Base-by-base conservation (phyloP, 2,797 vertebrate genomes). In the Dallia pectoralis region DNA sequence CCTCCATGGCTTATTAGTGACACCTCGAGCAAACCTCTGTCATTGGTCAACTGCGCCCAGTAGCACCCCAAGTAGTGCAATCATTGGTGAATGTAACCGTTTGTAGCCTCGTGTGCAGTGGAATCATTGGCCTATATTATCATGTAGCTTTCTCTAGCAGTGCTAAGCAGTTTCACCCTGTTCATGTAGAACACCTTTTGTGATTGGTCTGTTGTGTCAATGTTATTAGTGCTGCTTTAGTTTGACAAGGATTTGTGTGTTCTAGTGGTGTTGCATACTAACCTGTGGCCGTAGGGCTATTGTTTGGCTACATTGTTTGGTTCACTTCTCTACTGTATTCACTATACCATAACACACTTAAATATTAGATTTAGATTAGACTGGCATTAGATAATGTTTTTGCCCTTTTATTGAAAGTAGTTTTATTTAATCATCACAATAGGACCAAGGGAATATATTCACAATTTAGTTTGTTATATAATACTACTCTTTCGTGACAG, bases 181-280 rank as follows among this genome's bases (percentile, higher is more conserved):
- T 69, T 29, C 18, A 33, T 47, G n/a, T 79, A 76, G 79, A 70
- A 65, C 70, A 73, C 25, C 70, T 72, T 29, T 61, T 63, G 70
- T 40, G 62, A 69, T n/a, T 7, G 36, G 44, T 12, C 25, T 11
- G 33, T 53, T 15, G 48, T 3, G 36, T 74, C 15, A 48, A 1
- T 74, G 40, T 44, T 9, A 44, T 44, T 44, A 44, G 40, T 2
- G 40, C 14, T 44, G 40, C 12, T 12, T 44, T 44, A 11, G 40
- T 14, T 44, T 12, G 11, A 44, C 9, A 44, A 27, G 25, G 33
- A 32, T 44, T 36, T 7, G 9, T 44, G 40, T 44, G 40, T 44
- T 44, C 9, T 12, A 44, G 40, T 11, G 14, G 36, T 44, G 1
- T 44, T 44, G 40, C 14, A 44, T 44, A 9, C 40, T 12, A 44